A percentile compares a stretch with the other conserved stretches of the same genome.
phyloP scores from a whole-genome alignment of 2,797 vertebrate species.

The Xiphorhynchus erythropygius region DNA sequence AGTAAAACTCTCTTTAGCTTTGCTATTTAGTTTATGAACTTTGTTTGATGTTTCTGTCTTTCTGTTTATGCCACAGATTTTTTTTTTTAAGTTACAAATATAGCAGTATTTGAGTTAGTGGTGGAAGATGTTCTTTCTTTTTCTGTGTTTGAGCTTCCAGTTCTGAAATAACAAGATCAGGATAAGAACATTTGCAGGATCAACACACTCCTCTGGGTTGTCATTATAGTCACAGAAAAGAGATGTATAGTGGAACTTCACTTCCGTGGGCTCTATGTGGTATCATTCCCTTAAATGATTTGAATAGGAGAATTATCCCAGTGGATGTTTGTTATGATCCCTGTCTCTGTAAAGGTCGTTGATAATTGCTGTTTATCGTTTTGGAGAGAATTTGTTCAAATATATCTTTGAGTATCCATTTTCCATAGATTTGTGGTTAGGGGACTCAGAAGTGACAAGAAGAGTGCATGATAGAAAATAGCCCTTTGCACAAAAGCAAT shows the following conservation, averaged over 20 bases:
- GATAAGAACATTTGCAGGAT: not conserved
- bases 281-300: conserved; percentile 25
- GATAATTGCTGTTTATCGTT: conserved; percentile 12
- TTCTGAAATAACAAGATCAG: not conserved
- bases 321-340: not conserved
- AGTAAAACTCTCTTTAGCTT: not conserved
- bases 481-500: not conserved
- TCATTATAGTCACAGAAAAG: not conserved
- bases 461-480: not conserved
- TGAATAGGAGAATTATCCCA: conserved; percentile 16
- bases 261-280: not conserved
- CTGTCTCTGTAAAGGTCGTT: not conserved
- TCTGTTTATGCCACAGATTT: not conserved
- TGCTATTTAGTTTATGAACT: not conserved
- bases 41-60: not conserved
- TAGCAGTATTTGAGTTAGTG: not conserved
- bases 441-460: not conserved
- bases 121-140: not conserved
- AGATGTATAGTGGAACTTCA: not conserved
- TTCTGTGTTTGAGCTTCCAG: not conserved
- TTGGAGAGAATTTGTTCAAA: conserved; percentile 4
- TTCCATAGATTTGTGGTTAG: not conserved
- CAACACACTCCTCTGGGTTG: not conserved
- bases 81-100: not conserved
- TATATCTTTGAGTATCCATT: not conserved